Evolutionary conservation across 2,888 invertebrate genomes (phyloP), one percentile per base, ranked within the genome.

Genomic region (Lycia hirtaria): DNA sequence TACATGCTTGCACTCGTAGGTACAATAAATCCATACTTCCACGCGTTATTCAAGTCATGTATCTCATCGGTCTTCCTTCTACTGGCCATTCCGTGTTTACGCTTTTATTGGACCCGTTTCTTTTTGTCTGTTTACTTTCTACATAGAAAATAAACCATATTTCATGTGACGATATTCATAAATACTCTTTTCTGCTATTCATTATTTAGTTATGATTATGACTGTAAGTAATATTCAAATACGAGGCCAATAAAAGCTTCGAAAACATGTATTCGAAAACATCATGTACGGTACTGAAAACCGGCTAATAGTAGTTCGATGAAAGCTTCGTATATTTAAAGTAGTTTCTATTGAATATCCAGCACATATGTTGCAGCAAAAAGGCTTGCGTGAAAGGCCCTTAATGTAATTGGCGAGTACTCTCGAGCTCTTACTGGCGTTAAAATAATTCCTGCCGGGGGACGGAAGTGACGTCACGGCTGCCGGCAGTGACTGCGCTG

Each of bases 381-480:
- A 73, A 68, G 67, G 59, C 66, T 65, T 67, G 68, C 72, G 75
- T 76, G 72, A 78, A 78, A 79, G 71, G 71, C 66, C 62, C 66
- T 73, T 75, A 78, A 76, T 80, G 77, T 78, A 81, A 82, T 81
- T 80, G 80, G 66, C 62, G 65, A 73, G 72, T 64, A 56, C 66
- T 65, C 64, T 58, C 72, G 69, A 74, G 73, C 72, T 75, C 69
- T 71, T 71, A 68, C 71, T 77, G 69, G 76, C 81, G 75, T 78
- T 81, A 80, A 79, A 83, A 81, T 81, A 80, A 81, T 80, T 81
- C 73, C 73, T 73, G 71, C 72, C 68, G 69, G 71, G 72, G 67
- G 72, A 72, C 76, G 81, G 83, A 83, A 72, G 78, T 72, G 78
- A 78, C 75, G 78, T 64, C 62, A 75, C 64, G 78, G 75, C 69